A percentile compares a stretch with the other conserved stretches of the same genome.
Conservation (phyloP, 2,113 vertebrate genomes). For the Ancistrus triradiatus region DNA sequence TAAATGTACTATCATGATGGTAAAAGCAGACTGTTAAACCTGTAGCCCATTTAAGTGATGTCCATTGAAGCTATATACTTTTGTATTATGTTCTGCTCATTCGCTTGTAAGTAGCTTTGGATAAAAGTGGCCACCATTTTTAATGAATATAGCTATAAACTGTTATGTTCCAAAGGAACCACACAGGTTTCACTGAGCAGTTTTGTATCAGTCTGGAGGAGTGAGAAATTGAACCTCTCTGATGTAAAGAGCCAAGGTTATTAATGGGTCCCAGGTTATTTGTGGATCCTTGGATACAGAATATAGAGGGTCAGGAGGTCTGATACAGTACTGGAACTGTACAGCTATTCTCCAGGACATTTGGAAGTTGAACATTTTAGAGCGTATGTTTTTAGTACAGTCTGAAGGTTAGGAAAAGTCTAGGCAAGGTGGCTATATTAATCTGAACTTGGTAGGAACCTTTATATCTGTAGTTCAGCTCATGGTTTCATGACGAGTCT, state of each 20-base stretch:
- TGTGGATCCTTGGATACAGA: constrained; percentile 46
- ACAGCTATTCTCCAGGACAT: no score
- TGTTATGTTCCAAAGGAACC: no score
- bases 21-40: not conserved
- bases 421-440: no score
- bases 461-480: no score
- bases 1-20: not conserved
- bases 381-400: no score
- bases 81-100: not conserved
- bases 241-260: constrained; percentile 54
- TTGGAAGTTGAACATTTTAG: no score
- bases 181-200: no score
- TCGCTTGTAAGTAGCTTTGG: not conserved
- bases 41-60: not conserved
- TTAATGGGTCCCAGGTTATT: constrained; percentile 59
- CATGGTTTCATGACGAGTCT: no score
- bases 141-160: no score
- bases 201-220: constrained; percentile 48
- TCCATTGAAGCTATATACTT: not conserved
- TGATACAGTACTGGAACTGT: constrained; percentile 50
- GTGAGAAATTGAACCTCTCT: constrained; percentile 58
- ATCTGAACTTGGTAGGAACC: no score
- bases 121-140: no score
- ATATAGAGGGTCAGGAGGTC: constrained; percentile 39
- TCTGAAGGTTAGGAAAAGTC: no score